Base-by-base conservation (phyloP, 53 echinoderm and acorn worm genomes). In the Arbacia lixula region DNA sequence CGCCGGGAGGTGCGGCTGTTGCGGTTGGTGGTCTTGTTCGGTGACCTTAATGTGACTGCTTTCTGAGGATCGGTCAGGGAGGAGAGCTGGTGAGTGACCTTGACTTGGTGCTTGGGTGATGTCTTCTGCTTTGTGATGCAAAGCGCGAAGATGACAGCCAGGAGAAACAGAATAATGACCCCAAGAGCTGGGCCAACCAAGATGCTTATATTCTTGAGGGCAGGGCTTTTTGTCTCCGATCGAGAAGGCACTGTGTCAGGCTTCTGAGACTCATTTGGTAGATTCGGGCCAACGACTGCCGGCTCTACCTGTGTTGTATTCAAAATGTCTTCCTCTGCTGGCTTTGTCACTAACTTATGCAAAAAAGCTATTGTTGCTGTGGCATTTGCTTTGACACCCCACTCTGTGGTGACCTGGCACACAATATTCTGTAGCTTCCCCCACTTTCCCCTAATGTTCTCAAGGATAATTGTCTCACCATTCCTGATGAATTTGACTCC, bases 161-260 rank as follows among this genome's bases (percentile, higher is more conserved):
- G 46, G 20, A 81, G 82, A 33, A 96, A 96, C 30, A 96, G 58
- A 28, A 93, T 64, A 49, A 96, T 66, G 55, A 93, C 91, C 9
- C 91, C 93, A 14, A 93, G 12, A 9, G 88, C 87, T 4, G 96
- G 96, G 0, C 96, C 96, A 26, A 93, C 74, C 36, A 96, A 49
- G 27, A 93, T 87, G 35, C 89, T 87, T 40, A 96, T 89, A 62
- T 96, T 95, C 52, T 82, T 88, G 16, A 88, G 71, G 1, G 71
- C 26, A 31, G 35, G 50, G 28, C 63, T 81, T 28, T 32, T 21
- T 6, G 31, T 26, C 9, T 20, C 12, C 27, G 62, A 63, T 51
- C 30, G 21, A 30, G 62, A 30, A 27, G 62, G 33, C 8, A 64
- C 29, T 11, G 5, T 31, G 6, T 6, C 6, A 12, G 64, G 82